Evolutionary conservation across 1,140 invertebrate species (phyloP), one percentile per base, ranked within the genome.

Genomic region (Hyles euphorbiae): DNA sequence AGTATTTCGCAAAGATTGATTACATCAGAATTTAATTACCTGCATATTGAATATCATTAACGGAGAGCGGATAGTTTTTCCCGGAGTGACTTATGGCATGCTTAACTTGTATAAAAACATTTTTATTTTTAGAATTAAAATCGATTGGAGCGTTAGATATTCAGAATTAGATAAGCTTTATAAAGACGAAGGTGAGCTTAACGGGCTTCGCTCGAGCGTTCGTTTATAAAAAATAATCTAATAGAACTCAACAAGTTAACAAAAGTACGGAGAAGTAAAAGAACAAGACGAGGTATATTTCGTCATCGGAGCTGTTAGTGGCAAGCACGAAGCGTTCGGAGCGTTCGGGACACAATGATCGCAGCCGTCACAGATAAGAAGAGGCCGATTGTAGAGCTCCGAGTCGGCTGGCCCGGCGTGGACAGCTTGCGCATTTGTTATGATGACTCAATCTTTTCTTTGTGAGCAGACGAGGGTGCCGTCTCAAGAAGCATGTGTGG

Each of bases 381-480:
- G 70, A 73, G 68, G 59, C 70, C 76, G 80, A 87, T 84, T 87
- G 81, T 87, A 61, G 68, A 71, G 69, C 8, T 40, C 36, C 5
- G 22, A 83, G 79, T 83, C 80, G 75, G 66, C 62, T 76, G 77
- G 71, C 74, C 72, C 68, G 47, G 43, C 60, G 57, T 60, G 60
- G 67, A 75, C 70, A 69, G 69, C 70, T 65, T 72, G 71, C 72
- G 74, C 77, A 86, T 87, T 86, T 87, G 81, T 86, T 86, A 78
- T 83, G 84, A 87, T 87, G 82, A 86, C 78, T 86, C 80, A 81
- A 86, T 87, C 67, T 78, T 87, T 87, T 78, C 81, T 86, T 87
- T 86, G 77, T 85, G 56, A 61, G 59, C 59, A 44, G 62, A 71
- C 60, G 56, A 78, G 72, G 73, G 75, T 78, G 68, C 72, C 58